Conservation (phyloP, 2,113 vertebrate genomes). For the Naja naja region DNA sequence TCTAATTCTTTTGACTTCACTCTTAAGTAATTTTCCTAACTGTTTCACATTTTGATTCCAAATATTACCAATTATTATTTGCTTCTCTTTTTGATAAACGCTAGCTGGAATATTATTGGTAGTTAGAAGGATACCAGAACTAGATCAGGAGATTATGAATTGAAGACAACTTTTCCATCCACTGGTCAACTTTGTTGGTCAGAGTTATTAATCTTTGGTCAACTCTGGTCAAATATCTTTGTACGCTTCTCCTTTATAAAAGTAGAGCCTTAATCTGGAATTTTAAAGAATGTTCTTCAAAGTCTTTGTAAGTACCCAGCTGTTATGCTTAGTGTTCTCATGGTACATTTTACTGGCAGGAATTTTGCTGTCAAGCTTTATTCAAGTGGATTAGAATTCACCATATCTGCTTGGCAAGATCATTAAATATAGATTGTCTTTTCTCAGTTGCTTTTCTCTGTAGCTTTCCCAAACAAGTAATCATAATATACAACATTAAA, state of each 20-base stretch:
- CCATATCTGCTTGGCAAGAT: not conserved
- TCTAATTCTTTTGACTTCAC: not conserved
- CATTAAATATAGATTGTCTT: too few relatives aligned
- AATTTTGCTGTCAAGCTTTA: not conserved
- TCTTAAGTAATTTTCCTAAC: not conserved
- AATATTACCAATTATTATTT: not conserved
- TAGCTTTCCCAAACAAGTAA: too few relatives aligned
- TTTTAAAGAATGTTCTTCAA: not conserved
- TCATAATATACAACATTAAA: too few relatives aligned
- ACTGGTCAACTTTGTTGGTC: not conserved
- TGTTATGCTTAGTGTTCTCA: not conserved
- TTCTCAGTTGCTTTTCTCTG: too few relatives aligned
- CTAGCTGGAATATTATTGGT: not conserved
- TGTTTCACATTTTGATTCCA: not conserved
- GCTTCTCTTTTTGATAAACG: not conserved
- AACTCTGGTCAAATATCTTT: not conserved
- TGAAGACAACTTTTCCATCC: not conserved
- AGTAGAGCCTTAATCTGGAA: not conserved
- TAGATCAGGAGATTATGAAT: not conserved
- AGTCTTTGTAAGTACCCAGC: not conserved
- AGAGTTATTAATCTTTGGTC: not conserved
- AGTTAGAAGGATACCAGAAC: not conserved
- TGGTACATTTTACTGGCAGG: not conserved
- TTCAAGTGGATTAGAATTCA: not conserved
- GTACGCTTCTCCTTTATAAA: not conserved